A percentile compares a stretch with the other conserved stretches of the same genome.
These are phyloP conservation scores for Abrostola tripartita DNA, from an alignment of 2,888 invertebrate species.

Conservation along the genomic window DNA sequence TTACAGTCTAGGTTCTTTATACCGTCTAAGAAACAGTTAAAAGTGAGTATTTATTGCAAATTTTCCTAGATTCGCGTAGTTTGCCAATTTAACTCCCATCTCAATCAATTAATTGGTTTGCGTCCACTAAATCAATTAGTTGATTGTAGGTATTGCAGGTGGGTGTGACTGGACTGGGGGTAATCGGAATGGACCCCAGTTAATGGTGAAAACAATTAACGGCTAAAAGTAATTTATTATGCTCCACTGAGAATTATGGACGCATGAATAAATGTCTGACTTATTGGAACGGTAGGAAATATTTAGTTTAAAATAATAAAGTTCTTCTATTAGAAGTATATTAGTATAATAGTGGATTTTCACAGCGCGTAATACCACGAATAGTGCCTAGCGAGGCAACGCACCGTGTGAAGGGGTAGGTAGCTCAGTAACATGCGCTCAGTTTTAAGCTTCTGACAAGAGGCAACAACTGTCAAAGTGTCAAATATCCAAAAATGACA, in stretches of 20 bases:
- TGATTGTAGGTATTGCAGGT: slow-evolving; percentile 40
- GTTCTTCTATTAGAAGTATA: no score
- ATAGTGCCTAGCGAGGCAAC: no score
- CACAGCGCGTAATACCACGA: no score
- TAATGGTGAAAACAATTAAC: slow-evolving; percentile 19
- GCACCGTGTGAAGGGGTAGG: no score
- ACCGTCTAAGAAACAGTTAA: neutral
- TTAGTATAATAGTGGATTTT: no score
- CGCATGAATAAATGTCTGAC: neutral
- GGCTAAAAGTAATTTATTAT: slow-evolving; percentile 15
- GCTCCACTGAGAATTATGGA: neutral
- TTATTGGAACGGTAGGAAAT: neutral
- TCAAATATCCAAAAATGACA: no score
- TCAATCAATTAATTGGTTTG: slow-evolving; percentile 48
- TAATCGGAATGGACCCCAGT: slow-evolving; percentile 10
- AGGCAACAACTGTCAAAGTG: no score
- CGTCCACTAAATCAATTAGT: slow-evolving; percentile 35
- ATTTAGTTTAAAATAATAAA: neutral
- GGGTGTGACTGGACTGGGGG: slow-evolving; percentile 19
- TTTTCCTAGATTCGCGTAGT: neutral
- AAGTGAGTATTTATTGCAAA: neutral
- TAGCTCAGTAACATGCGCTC: no score
- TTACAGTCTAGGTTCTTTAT: no score
- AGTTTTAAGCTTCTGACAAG: no score
- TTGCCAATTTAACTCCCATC: slow-evolving; percentile 10